Base-by-base conservation (phyloP, 2,888 invertebrate species). In the Seira ritae region DNA sequence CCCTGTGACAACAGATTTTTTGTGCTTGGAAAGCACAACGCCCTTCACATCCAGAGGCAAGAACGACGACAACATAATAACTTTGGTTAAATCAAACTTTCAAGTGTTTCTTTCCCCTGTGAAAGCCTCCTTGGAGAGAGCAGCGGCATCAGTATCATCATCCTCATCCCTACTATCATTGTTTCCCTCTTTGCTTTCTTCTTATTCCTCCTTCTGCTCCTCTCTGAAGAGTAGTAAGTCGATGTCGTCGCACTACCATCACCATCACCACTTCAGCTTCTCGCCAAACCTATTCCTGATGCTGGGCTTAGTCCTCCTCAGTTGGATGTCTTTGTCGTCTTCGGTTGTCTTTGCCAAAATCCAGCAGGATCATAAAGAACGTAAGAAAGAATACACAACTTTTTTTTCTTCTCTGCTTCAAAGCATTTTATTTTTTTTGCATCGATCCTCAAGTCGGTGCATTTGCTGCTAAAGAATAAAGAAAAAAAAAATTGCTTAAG, bases 331-430 rank as follows among this genome's bases (percentile, higher is more conserved):
- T 73, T 80, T 73, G 68, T 73, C 73, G 80, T 80, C 80, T 70
- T 74, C 84, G 67, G 66, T 72, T 80, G 85, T 87, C 75, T 71
- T 77, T 72, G 85, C 84, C 69, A 87, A 86, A 86, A 87, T 87
- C 79, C 84, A 65, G 77, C 80, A 75, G 83, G 86, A 86, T 80
- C 85, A 85, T 80, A 85, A 86, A 84, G 85, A 87, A 87, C 81
- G 87, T 87, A 85, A 85, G 12, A 66, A 46, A 31, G 66, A 55
- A 31, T 31, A 31, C 31, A 31, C 31, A 60, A 31, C 42, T 83
- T 68, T 72, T 46, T 19, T 42, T 77, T 69, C 74, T 31, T 4
- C 31, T 8, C 2, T n/a, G n/a, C n/a, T 72, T 71, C 31, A 62
- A 70, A 67, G 22, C 60, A 73, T 23, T 70, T 50, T 23, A 42